Evolutionary conservation across 2,113 vertebrate genomes (phyloP).

Genomic region (Carettochelys insculpta): DNA sequence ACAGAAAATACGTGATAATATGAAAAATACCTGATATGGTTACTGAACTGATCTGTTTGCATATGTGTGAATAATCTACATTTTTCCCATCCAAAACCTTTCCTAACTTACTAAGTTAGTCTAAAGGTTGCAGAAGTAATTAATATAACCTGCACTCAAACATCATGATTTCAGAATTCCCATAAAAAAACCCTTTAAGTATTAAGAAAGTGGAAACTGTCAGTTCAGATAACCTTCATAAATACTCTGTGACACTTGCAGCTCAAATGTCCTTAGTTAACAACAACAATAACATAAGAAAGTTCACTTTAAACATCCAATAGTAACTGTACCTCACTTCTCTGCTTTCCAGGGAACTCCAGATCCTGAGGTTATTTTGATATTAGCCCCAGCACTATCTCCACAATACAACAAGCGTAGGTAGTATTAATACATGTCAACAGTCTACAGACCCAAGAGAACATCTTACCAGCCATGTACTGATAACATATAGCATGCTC

Average conservation of each 20-base stretch:
- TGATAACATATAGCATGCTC: not conserved
- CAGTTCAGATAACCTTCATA: not conserved
- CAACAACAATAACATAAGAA: not conserved
- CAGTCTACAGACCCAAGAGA: not conserved
- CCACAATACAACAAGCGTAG: not conserved
- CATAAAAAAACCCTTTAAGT: not conserved
- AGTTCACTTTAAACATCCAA: not conserved
- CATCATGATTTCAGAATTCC: not conserved
- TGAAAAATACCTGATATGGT: not conserved
- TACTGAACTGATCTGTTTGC: constrained; percentile 49
- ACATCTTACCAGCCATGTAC: not conserved
- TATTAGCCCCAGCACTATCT: not conserved
- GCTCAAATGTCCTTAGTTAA: not conserved
- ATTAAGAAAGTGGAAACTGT: not conserved
- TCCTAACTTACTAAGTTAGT: constrained; percentile 20
- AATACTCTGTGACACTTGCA: not conserved
- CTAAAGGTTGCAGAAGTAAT: not conserved
- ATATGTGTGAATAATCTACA: not conserved
- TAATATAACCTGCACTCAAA: not conserved
- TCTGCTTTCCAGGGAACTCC: not conserved
- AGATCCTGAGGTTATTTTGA: not conserved
- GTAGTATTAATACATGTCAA: not conserved
- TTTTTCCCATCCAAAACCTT: constrained; percentile 6
- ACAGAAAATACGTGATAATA: constrained; percentile 44
- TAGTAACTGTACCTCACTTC: not conserved